Conservation (phyloP, 2,113 vertebrate genomes). For the Oenanthe oenanthe region DNA sequence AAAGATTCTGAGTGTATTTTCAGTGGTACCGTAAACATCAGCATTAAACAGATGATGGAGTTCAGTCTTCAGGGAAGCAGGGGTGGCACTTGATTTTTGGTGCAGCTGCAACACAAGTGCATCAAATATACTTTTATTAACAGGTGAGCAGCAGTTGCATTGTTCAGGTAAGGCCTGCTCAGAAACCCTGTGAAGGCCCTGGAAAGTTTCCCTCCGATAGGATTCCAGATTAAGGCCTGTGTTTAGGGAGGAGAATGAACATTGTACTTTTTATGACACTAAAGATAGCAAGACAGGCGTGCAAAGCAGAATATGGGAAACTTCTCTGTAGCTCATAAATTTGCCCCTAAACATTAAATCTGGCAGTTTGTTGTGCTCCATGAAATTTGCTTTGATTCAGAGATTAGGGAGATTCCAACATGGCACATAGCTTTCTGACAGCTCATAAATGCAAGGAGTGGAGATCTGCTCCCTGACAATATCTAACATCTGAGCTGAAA, state of each 20-base stretch:
- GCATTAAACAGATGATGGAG: not conserved
- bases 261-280: not conserved
- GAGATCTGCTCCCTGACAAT: not conserved
- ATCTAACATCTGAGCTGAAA: not conserved
- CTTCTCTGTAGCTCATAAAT: not conserved
- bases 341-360: not conserved
- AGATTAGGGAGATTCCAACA: not conserved
- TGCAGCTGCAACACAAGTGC: not conserved
- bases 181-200: not conserved
- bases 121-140: not conserved
- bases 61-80: not conserved
- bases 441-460: not conserved
- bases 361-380: not conserved
- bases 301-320: not conserved
- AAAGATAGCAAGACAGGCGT: not conserved
- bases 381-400: not conserved
- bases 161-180: not conserved
- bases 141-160: not conserved
- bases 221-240: not conserved
- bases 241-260: not conserved
- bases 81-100: not conserved
- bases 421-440: not conserved
- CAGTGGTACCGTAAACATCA: not conserved
- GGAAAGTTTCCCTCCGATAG: not conserved
- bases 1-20: not conserved